Percentiles rank a stretch among this genome's conserved stretches.
phyloP scores from a whole-genome alignment of 2,888 invertebrate genomes.

The Pasiphila rectangulata region DNA sequence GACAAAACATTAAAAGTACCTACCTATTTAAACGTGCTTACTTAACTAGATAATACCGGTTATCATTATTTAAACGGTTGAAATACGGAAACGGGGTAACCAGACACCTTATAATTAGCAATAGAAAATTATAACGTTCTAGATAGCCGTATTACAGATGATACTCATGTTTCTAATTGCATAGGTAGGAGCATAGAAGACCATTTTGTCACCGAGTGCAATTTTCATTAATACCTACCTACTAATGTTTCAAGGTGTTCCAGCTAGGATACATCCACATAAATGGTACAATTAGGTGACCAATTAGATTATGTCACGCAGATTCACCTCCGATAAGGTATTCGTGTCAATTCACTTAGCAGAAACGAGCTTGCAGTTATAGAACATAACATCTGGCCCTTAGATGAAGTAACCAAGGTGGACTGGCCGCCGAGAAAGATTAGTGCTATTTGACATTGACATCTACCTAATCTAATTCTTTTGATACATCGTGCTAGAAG shows the following conservation, averaged over 20 bases:
- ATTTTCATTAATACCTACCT: too few relatives aligned
- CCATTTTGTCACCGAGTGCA: slow-evolving; percentile 10
- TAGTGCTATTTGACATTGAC: not conserved
- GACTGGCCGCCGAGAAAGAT: not conserved
- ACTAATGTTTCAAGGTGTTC: slow-evolving; percentile 14
- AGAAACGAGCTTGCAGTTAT: not conserved
- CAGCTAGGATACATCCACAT: slow-evolving; percentile 11
- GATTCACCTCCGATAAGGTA: slow-evolving; percentile 10
- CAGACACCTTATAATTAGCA: not conserved
- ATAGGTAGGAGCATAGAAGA: slow-evolving; percentile 3
- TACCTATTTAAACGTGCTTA: too few relatives aligned
- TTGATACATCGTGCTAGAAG: too few relatives aligned
- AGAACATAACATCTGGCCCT: slow-evolving; percentile 10
- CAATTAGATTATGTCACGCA: slow-evolving; percentile 8
- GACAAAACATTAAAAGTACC: too few relatives aligned
- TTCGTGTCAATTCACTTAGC: slow-evolving; percentile 4
- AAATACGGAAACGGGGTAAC: not conserved
- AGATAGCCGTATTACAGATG: too few relatives aligned
- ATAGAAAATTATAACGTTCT: not conserved
- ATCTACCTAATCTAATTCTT: too few relatives aligned
- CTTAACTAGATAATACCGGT: not conserved
- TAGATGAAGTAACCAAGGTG: slow-evolving; percentile 21
- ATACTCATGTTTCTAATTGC: slow-evolving; percentile 9
- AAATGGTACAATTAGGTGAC: slow-evolving; percentile 7
- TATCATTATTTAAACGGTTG: not conserved